phyloP scores from a whole-genome alignment of 2,113 vertebrate species.

The Mungos mungo region DNA sequence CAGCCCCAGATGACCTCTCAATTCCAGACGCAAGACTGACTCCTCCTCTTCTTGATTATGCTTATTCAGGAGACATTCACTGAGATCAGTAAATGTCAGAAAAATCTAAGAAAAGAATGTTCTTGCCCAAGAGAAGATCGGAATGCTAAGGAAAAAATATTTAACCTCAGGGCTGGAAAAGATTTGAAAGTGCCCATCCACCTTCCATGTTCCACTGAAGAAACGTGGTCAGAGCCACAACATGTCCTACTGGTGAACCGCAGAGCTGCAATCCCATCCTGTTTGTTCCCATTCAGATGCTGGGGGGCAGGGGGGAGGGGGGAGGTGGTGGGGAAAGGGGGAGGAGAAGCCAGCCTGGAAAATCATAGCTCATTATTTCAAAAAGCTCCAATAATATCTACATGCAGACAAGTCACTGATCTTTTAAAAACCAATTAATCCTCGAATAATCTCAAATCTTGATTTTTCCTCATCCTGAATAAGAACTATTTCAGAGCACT shows the following conservation, averaged over 20 bases:
- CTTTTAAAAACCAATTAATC: background rate
- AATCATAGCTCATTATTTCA: background rate
- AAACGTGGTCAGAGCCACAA: background rate
- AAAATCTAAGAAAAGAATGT: background rate
- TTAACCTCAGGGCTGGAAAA: background rate
- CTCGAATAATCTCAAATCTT: background rate
- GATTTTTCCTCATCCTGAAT: background rate
- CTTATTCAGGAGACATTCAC: background rate
- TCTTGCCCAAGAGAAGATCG: background rate
- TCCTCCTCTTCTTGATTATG: background rate
- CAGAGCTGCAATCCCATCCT: background rate
- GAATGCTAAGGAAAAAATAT: background rate
- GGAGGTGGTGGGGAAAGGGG: too few relatives aligned
- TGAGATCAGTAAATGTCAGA: background rate
- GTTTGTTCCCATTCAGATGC: background rate
- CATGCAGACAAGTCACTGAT: background rate
- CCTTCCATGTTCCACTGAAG: background rate
- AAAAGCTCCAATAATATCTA: background rate
- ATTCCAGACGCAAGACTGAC: background rate
- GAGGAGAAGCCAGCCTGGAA: background rate
- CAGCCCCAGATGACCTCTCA: background rate
- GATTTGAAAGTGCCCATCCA: background rate
- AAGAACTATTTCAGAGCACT: background rate
- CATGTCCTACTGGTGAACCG: background rate
- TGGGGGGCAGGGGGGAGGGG: too few relatives aligned